Percentiles rank a stretch among this genome's conserved stretches.
These are phyloP conservation scores for Pseudomugil tenellus DNA, from an alignment of 2,797 vertebrate species.

Conservation along the genomic window DNA sequence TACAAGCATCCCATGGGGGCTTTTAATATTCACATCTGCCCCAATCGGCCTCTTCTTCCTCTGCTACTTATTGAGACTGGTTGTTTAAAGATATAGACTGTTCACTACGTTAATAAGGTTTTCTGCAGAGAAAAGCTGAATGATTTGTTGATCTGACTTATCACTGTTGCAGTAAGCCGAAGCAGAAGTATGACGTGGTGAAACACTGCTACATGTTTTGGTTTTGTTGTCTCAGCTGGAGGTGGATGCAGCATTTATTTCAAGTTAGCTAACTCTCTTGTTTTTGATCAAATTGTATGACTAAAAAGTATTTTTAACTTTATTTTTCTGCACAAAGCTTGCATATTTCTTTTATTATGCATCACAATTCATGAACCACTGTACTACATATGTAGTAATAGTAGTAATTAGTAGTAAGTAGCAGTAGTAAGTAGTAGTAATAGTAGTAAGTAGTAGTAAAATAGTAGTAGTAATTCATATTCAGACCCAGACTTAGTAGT, in stretches of 20 bases:
- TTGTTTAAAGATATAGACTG: slow-evolving; percentile 34
- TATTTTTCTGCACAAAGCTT: neutral
- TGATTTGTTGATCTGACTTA: slow-evolving; percentile 68
- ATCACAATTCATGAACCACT: no score
- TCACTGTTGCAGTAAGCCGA: slow-evolving; percentile 18
- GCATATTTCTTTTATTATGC: no score
- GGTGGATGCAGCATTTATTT: slow-evolving; percentile 4
- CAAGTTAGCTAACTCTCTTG: neutral
- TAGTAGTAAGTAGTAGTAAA: no score
- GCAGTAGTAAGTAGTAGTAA: no score
- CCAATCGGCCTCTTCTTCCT: slow-evolving; percentile 12
- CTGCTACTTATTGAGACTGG: slow-evolving; percentile 42
- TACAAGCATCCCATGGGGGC: slow-evolving; percentile 39
- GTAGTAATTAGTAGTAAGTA: no score
- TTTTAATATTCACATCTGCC: slow-evolving; percentile 54
- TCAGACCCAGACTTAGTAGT: slow-evolving; percentile 37
- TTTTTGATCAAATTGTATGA: neutral
- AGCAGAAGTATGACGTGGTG: slow-evolving; percentile 10
- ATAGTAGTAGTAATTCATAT: no score
- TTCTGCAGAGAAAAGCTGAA: slow-evolving; percentile 54
- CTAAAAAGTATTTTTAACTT: neutral
- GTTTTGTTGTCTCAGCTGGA: slow-evolving; percentile 14
- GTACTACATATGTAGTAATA: no score
- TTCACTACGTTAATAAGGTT: slow-evolving; percentile 36
- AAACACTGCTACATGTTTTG: neutral